Base-by-base conservation (phyloP, 2,797 vertebrate genomes). In the Premnoplex brunnescens region DNA sequence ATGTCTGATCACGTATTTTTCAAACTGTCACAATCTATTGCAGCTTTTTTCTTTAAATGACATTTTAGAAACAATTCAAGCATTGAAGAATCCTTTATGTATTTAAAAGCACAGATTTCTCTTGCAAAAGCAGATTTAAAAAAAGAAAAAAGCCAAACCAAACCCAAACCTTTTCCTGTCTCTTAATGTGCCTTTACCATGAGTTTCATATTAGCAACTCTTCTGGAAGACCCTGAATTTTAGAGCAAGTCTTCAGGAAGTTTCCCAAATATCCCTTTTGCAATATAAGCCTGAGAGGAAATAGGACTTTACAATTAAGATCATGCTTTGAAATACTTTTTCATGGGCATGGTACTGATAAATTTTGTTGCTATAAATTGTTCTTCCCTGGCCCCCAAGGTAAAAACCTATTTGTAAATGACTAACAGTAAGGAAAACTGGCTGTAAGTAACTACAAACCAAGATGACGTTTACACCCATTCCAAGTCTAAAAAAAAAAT, bases 1-100 rank as follows among this genome's bases (percentile, higher is more conserved):
- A 44, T 6, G 4, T 19, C 39, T 63, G 46, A 72, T 41, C 7
- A 26, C 0, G 0, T 28, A 27, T 12, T 90, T 88, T 52, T 55
- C 37, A 76, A 64, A 85, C 8, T 15, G 7, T 36, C 16, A 34
- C 20, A 68, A 44, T 27, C 62, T 32, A 56, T 0, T 43, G 68
- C 48, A 66, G 28, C 6, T 73, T 34, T 26, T 26, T 85, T 76
- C 46, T 58, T 66, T n/a, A 91, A 14, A 24, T 10, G 4, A 49
- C 34, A 58, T 59, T 91, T 88, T 62, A 93, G 73, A 13, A 85
- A 85, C 30, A 82, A 69, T 3, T 9, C 14, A 72, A 68, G 34
- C 23, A 63, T 13, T 75, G 63, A 27, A 85, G 32, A 88, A 80
- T 56, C 14, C 7, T 76, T 41, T 34, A 23, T 3, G 4, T 9